Evolutionary conservation across 2,888 invertebrate species (phyloP), one percentile per base, ranked within the genome.

Genomic region (Drosophila antonietae): DNA sequence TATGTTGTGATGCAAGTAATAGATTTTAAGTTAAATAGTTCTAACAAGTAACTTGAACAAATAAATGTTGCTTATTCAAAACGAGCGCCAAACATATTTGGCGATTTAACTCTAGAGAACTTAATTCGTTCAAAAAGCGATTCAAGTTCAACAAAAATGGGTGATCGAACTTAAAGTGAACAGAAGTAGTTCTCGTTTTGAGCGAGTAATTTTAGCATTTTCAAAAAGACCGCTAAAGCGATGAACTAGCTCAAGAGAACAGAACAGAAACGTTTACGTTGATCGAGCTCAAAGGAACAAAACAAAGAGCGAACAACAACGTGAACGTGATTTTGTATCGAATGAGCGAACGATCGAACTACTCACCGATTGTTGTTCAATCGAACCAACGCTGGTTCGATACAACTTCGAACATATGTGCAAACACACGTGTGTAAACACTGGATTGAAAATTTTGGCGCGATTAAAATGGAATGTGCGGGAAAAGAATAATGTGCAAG

Each of bases 381-480:
- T 31, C 18, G 31, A 59, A 20, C 59, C 15, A 7, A 0, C 7
- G 15, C 7, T 12, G 12, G n/a, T 4, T 28, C 39, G 53, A 23
- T 39, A 39, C 23, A 6, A 7, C 10, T 3, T 7, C 15, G n/a
- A 55, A 28, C 39, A 39, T 53, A 12, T 53, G 44, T 3, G 20
- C 6, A 41, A 18, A 23, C 8, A 1, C 4, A 9, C 18, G 52
- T 59, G 55, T 60, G 58, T 62, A 23, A 41, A 78, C 78, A 78
- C 65, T 56, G 64, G 15, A 14, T 18, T 20, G 12, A n/a, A 8
- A 33, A 37, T 71, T 77, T 77, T 77, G 75, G 80, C 77, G 77
- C 71, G 53, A 46, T 23, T 47, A 18, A 23, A 52, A 2, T n/a
- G 35, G 28, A 63, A 63, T 66, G 52, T 70, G 63, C 65, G 59